Percentiles rank a stretch among this genome's conserved stretches.
phyloP scores from a whole-genome alignment of 2,888 invertebrate species.

The Hoplodrina ambigua region DNA sequence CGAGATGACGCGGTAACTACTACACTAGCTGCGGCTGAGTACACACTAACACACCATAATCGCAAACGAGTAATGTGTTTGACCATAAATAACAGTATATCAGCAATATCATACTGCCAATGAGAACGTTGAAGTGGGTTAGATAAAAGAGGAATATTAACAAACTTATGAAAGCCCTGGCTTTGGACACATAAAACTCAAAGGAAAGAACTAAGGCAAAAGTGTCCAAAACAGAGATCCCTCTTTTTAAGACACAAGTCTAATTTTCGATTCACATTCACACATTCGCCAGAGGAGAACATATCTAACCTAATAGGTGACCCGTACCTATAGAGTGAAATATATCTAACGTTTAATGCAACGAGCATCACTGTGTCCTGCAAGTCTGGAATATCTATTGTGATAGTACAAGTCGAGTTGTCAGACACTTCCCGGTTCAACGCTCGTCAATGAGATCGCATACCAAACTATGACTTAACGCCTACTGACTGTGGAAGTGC shows the following conservation, averaged over 20 bases:
- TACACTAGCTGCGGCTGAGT: conserved; percentile 1
- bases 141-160: neutral
- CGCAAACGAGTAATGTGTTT: neutral
- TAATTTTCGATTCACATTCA: neutral
- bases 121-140: neutral
- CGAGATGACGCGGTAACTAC: conserved; percentile 16
- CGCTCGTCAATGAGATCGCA: conserved; percentile 78
- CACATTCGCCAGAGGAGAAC: neutral
- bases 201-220: too few species aligned
- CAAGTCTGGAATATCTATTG: conserved; percentile 65
- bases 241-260: neutral
- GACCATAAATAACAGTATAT: neutral
- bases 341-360: conserved; percentile 45
- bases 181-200: neutral
- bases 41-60: neutral
- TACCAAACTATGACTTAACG: conserved; percentile 73
- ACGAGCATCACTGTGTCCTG: conserved; percentile 53
- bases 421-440: conserved; percentile 79
- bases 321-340: conserved; percentile 23
- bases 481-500: conserved; percentile 63
- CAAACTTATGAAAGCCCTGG: neutral
- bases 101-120: conserved; percentile 6
- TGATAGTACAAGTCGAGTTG: conserved; percentile 68
- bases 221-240: neutral
- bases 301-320: conserved; percentile 13